Percentiles rank a stretch among this genome's conserved stretches.
Evolutionary conservation across 2,888 invertebrate species (phyloP).

Genomic region (Tachina grossa): DNA sequence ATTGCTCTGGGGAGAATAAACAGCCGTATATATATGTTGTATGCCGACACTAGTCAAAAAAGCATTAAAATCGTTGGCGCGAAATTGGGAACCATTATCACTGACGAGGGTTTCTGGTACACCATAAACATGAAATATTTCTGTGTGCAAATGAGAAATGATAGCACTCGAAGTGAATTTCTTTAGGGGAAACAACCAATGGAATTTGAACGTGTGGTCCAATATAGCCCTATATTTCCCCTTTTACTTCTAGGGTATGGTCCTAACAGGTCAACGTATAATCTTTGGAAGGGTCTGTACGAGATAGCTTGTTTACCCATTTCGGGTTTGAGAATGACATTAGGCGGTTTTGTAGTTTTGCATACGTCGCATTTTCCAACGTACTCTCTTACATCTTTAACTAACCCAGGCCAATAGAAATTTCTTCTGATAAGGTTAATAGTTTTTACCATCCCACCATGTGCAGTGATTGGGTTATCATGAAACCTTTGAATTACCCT

Average conservation of each 20-base stretch:
- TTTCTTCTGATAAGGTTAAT: neutral
- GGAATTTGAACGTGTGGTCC: slow-evolving; percentile 22
- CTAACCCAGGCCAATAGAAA: no score
- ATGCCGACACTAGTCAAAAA: neutral
- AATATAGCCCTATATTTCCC: slow-evolving; percentile 13
- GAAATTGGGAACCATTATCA: slow-evolving; percentile 75
- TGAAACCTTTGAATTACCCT: neutral
- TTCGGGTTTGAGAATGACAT: no score
- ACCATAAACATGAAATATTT: slow-evolving; percentile 70
- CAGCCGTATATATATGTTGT: no score
- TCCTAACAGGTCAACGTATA: neutral
- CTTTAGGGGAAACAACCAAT: slow-evolving; percentile 33
- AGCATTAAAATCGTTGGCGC: slow-evolving; percentile 58
- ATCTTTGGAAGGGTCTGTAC: no score
- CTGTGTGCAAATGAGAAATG: slow-evolving; percentile 8
- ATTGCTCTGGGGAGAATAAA: slow-evolving; percentile 22
- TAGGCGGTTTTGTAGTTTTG: no score
- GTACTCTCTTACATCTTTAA: no score
- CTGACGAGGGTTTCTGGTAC: slow-evolving; percentile 60
- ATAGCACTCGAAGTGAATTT: slow-evolving; percentile 30
- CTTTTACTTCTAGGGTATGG: slow-evolving; percentile 28
- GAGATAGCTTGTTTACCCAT: no score
- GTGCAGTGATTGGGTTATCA: neutral
- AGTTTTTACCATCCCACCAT: slow-evolving; percentile 36
- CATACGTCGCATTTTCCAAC: no score